These are phyloP conservation scores for Eurypyga helias DNA, from an alignment of 2,113 vertebrate species.

Conservation along the genomic window DNA sequence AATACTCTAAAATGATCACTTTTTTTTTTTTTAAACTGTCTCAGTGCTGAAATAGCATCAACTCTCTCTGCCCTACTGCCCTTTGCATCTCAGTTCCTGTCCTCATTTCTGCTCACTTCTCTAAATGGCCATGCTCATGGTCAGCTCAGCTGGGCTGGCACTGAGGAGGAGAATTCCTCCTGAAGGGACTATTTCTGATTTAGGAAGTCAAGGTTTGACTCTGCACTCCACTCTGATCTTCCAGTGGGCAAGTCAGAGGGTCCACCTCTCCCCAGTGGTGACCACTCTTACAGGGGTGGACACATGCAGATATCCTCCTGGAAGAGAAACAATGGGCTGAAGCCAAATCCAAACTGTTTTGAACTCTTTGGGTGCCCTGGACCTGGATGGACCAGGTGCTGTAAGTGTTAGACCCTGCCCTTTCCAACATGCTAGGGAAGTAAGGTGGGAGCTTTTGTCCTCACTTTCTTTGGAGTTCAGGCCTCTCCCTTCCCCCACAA, in stretches of 20 bases:
- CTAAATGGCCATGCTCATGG: neutral
- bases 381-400: no score
- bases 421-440: neutral
- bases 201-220: neutral
- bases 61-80: neutral
- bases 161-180: neutral
- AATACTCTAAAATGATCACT: neutral
- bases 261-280: accelerated
- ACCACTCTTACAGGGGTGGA: neutral
- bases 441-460: neutral
- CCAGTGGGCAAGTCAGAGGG: neutral
- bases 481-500: accelerated
- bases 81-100: neutral
- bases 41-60: neutral
- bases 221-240: neutral
- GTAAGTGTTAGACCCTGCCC: neutral
- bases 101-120: neutral
- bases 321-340: neutral
- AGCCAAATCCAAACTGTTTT: neutral
- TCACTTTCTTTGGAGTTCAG: neutral
- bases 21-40: neutral
- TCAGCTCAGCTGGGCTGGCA: neutral
- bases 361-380: neutral
- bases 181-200: neutral
- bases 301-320: neutral